These are phyloP conservation scores for Oostethus manadensis DNA, from an alignment of 2,113 vertebrate genomes.

Conservation along the genomic window DNA sequence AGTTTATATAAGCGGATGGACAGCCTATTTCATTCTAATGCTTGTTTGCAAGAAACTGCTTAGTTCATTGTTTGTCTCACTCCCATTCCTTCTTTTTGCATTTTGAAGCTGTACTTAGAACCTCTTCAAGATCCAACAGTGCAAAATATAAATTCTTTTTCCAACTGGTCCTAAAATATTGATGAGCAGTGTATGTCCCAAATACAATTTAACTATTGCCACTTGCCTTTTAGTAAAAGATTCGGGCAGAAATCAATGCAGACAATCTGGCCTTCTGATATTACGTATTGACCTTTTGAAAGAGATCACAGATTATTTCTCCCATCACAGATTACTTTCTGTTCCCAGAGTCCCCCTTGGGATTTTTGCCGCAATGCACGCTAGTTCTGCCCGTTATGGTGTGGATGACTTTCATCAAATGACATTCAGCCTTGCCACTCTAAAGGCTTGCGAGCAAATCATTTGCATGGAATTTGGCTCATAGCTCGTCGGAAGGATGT, in stretches of 20 bases:
- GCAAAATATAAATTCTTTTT: no score
- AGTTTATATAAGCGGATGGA: no score
- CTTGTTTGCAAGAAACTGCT: no score
- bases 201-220: not conserved
- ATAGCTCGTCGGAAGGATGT: no score
- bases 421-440: constrained; percentile 8
- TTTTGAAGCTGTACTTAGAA: no score
- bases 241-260: constrained; percentile 41
- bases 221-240: constrained; percentile 24
- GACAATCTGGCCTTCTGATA: constrained; percentile 55
- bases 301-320: constrained; percentile 38
- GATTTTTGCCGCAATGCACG: constrained; percentile 16
- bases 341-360: constrained; percentile 30
- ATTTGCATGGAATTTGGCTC: no score
- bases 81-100: no score
- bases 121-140: no score
- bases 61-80: no score
- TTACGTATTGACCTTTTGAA: constrained; percentile 59
- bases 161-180: no score
- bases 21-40: no score
- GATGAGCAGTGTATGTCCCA: no score
- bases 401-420: constrained; percentile 12
- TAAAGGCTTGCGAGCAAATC: not conserved
- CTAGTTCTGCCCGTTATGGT: constrained; percentile 23
- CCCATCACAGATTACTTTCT: constrained; percentile 49